Evolutionary conservation across 1,140 invertebrate species (phyloP), one percentile per base, ranked within the genome.

Genomic region (Pantala flavescens): DNA sequence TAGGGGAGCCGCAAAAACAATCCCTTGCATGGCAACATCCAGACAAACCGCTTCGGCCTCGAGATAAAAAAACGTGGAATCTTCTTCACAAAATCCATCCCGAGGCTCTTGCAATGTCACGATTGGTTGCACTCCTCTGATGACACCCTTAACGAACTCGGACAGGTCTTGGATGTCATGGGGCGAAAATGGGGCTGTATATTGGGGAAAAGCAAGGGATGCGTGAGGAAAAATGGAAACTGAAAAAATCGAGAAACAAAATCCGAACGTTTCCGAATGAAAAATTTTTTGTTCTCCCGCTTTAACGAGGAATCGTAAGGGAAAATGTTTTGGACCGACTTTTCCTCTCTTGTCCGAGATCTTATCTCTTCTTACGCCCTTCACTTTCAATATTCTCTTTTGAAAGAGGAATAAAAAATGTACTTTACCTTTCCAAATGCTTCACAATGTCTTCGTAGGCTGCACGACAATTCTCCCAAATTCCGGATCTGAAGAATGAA

Each of bases 361-460:
- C 28, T 2, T 36, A 36, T 36, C 28, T 36, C 28, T 36, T 36
- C 28, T 36, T 36, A 36, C 28, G 28, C 28, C 9, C 28, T 36
- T 36, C 28, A 9, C 28, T 36, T 36, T 36, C 9, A 9, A 9
- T 5, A 2, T 36, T 36, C 28, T 36, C 28, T 9, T 36, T 36
- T 36, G 28, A 5, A 36, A 9, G 28, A 9, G 28, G 28, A 36
- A 36, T 36, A 36, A 36, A 36, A 63, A 19, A 63, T 16, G 14
- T 63, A 63, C 49, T 89, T 85, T 90, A 93, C 89, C 93, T 92
- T 88, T 95, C 93, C 80, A 95, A 88, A 82, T 95, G 93, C 87
- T 95, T 95, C 73, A 95, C 93, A 82, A 95, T 94, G 84, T 95
- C 93, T 85, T 95, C 93, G 83, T 95, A 95, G 79, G 93, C 93